Base-by-base conservation (phyloP, 2,113 vertebrate genomes). In the Daphoenositta chrysoptera region DNA sequence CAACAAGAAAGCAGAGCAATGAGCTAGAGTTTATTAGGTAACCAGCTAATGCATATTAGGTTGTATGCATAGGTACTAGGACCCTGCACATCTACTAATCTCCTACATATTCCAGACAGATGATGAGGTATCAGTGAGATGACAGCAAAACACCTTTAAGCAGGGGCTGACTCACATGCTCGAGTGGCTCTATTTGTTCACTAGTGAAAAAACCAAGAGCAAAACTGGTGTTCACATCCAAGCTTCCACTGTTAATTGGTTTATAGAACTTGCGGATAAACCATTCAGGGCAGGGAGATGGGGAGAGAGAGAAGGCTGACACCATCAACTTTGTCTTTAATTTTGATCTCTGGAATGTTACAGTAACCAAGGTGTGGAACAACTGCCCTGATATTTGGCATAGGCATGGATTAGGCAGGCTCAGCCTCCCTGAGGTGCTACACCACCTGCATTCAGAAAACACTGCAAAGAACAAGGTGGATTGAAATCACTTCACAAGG, bases 401-500 rank as follows among this genome's bases (percentile, higher is more conserved):
- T 24, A 79, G 19, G 18, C 27, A 48, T 8, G 0, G 18, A 61
- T 51, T 12, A 77, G 37, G 58, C 40, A 75, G 53, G 44, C 37
- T 84, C 48, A 76, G 70, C 28, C 30, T 65, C 22, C 27, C 53
- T 56, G 47, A 83, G 30, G 22, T 53, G n/a, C 80, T 50, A 33
- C 14, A 21, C 27, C 3, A 4, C 27, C 26, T 40, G 21, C 65
- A 50, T 23, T 61, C 3, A 8, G 54, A 78, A 78, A 90, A 85
- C 0, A 0, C 40, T 51, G 33, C 11, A 4, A 66, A 69, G 33
- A 84, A 75, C 0, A 0, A 57, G 47, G 30, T 30, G n/a, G 30
- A 28, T 23, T 79, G n/a, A 82, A 19, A 73, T 4, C 22, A 35
- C 15, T 58, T 56, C 2, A 16, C 6, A 26, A 50, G 44, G 31